These are phyloP conservation scores for Apantesis nais DNA, from an alignment of 2,888 invertebrate species.

Conservation along the genomic window DNA sequence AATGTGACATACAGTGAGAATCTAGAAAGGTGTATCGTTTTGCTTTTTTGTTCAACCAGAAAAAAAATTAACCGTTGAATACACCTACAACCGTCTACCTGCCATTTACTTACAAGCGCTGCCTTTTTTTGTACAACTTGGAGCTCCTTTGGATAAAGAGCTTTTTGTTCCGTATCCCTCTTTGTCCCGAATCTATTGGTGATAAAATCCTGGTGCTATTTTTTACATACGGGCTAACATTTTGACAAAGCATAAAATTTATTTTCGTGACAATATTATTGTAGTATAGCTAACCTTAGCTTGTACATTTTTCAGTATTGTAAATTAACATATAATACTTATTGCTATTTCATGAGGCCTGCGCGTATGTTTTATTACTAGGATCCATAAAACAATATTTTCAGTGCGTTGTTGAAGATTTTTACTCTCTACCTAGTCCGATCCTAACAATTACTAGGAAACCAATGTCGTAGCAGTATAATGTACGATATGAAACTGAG, in stretches of 20 bases:
- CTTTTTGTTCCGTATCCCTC: constrained; percentile 67
- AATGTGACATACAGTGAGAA: constrained; percentile 65
- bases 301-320: neutral
- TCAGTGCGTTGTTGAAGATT: neutral
- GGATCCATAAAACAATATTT: neutral
- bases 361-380: neutral
- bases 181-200: constrained; percentile 62
- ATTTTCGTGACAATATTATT: constrained; percentile 14
- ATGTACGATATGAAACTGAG: neutral
- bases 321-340: neutral
- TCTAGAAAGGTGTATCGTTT: constrained; percentile 74
- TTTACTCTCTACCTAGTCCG: neutral
- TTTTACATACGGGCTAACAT: constrained; percentile 39
- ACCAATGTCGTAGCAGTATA: no score
- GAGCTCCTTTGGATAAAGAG: constrained; percentile 64
- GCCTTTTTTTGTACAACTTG: constrained; percentile 69
- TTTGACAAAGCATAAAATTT: constrained; percentile 18
- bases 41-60: constrained; percentile 58
- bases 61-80: constrained; percentile 64
- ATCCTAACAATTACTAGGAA: no score
- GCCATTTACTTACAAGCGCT: constrained; percentile 79
- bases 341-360: neutral
- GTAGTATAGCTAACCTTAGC: constrained; percentile 3
- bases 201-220: constrained; percentile 45
- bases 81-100: constrained; percentile 84